Conservation (phyloP, 2,113 vertebrate genomes). For the Tursiops truncatus region DNA sequence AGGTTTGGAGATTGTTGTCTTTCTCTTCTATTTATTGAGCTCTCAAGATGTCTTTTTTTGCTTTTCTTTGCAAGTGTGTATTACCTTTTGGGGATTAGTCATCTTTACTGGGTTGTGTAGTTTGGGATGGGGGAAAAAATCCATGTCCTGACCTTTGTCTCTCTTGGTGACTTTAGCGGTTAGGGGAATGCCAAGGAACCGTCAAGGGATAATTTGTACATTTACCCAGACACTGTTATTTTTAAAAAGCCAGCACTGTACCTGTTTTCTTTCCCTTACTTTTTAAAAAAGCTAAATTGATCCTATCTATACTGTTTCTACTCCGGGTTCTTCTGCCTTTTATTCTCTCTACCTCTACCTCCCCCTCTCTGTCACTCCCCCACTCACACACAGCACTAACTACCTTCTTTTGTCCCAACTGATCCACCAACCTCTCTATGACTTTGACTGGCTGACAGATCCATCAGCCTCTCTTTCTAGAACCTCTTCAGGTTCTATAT, state of each 20-base stretch:
- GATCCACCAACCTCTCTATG: neutral
- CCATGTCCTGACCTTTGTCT: neutral
- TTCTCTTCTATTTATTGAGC: neutral
- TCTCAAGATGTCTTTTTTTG: neutral
- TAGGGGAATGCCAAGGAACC: neutral
- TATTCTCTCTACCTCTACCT: neutral
- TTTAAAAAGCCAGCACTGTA: neutral
- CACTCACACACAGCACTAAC: neutral
- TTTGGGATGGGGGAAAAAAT: neutral
- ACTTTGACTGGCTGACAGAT: neutral
- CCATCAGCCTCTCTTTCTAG: neutral
- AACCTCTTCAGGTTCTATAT: neutral
- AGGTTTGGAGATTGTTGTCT: neutral
- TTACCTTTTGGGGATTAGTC: neutral
- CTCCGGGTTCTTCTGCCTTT: neutral
- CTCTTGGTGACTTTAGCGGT: neutral
- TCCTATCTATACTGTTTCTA: neutral
- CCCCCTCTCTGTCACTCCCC: too few species aligned
- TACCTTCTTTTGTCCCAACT: neutral
- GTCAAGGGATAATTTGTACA: neutral
- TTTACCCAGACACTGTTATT: neutral
- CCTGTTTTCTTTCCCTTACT: neutral
- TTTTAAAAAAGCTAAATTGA: neutral
- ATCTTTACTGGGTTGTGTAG: neutral
- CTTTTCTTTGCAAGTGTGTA: neutral